phyloP scores from a whole-genome alignment of 2,113 vertebrate genomes.

The Apeltes quadracus region DNA sequence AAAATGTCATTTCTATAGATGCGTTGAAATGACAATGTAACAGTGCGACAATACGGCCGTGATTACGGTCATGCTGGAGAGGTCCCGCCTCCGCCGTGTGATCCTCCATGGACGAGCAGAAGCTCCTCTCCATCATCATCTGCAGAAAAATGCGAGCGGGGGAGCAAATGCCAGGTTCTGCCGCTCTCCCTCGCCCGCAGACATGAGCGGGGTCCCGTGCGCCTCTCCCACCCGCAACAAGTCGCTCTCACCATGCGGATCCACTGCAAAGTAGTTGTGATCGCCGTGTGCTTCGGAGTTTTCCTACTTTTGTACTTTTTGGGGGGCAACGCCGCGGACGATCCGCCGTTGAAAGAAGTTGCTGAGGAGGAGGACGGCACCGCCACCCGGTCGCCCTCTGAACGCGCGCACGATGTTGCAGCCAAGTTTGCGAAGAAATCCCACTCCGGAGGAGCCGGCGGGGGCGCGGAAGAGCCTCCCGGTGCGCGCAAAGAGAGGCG shows the following conservation, averaged over 20 bases:
- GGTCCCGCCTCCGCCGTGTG: slow-evolving; percentile 71
- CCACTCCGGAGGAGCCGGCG: slow-evolving; percentile 6
- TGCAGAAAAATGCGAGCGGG: slow-evolving; percentile 64
- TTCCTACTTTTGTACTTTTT: slow-evolving; percentile 85
- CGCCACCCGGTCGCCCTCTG: slow-evolving; percentile 31
- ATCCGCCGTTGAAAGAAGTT: slow-evolving; percentile 73
- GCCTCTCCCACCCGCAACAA: slow-evolving; percentile 37
- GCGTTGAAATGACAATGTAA: too few relatives aligned
- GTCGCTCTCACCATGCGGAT: slow-evolving; percentile 78
- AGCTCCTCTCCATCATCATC: slow-evolving; percentile 63
- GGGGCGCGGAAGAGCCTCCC: slow-evolving; percentile 40
- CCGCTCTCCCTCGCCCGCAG: slow-evolving; percentile 50
- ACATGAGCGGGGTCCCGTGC: slow-evolving; percentile 64
- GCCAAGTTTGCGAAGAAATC: slow-evolving; percentile 65
- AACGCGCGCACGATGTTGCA: slow-evolving; percentile 40
- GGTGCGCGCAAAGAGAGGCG: slow-evolving; percentile 42
- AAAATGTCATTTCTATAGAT: too few relatives aligned
- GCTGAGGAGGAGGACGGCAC: slow-evolving; percentile 41
- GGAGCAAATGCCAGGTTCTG: slow-evolving; percentile 65
- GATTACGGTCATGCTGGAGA: slow-evolving; percentile 67
- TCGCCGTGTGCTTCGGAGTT: slow-evolving; percentile 80
- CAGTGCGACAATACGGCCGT: neutral
- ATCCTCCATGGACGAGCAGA: slow-evolving; percentile 61
- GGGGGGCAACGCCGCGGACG: slow-evolving; percentile 76
- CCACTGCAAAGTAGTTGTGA: slow-evolving; percentile 74